Conservation (phyloP, 2,888 invertebrate genomes). For the Tortrix viridana region DNA sequence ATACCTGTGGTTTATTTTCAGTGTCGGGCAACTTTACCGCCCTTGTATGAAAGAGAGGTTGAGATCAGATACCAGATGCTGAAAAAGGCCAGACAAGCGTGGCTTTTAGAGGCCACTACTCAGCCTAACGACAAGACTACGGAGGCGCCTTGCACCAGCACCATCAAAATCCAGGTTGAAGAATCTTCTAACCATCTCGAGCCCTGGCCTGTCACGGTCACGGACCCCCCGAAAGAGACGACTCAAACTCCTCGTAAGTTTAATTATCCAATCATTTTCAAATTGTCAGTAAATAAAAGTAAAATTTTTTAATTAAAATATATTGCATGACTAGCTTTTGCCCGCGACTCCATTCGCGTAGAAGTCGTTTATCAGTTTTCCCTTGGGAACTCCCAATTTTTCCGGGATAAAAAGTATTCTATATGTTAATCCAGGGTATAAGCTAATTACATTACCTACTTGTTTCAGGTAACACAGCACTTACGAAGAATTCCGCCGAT, state of each 20-base stretch:
- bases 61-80: conserved; percentile 50
- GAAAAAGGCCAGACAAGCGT: conserved; percentile 17
- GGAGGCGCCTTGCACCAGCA: conserved; percentile 15
- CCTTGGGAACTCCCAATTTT: too few relatives aligned
- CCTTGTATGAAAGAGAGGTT: conserved; percentile 67
- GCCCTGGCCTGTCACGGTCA: conserved; percentile 10
- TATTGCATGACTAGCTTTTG: too few relatives aligned
- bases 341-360: too few relatives aligned
- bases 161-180: conserved; percentile 17
- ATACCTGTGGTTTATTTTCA: conserved; percentile 45
- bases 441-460: too few relatives aligned
- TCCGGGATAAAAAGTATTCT: too few relatives aligned
- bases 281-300: too few relatives aligned
- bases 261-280: too few relatives aligned
- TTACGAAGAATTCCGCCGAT: background rate
- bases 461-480: conserved; percentile 14
- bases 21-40: conserved; percentile 77
- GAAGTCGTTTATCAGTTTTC: too few relatives aligned
- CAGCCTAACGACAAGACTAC: conserved; percentile 2
- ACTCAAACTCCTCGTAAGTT: too few relatives aligned
- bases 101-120: conserved; percentile 15
- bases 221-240: background rate
- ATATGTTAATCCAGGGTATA: too few relatives aligned
- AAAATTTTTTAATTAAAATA: too few relatives aligned
- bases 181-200: conserved; percentile 16